Evolutionary conservation across 2,113 vertebrate species (phyloP).

Genomic region (Opisthocomus hoazin): DNA sequence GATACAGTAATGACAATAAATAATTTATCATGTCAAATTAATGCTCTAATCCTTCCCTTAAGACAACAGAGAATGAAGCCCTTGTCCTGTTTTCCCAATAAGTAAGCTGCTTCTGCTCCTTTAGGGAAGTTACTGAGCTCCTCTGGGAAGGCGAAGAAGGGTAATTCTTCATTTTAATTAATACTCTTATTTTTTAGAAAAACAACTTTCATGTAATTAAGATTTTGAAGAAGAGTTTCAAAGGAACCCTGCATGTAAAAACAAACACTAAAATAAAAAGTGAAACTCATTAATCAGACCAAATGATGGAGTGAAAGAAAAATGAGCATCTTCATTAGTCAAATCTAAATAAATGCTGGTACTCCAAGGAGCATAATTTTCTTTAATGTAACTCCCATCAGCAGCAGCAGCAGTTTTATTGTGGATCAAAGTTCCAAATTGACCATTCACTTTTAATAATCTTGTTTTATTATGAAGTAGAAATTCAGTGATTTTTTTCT

Average conservation of each 20-base stretch:
- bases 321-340: background rate
- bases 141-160: background rate
- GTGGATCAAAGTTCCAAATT: background rate
- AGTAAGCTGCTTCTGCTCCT: background rate
- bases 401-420: background rate
- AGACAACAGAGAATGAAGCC: background rate
- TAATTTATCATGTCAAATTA: background rate
- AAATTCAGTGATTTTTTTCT: background rate
- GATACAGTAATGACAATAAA: background rate
- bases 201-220: background rate
- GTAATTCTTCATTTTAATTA: background rate
- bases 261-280: background rate
- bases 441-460: background rate
- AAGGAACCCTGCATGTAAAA: background rate
- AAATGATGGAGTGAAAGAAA: background rate
- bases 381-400: background rate
- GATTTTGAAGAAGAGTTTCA: background rate
- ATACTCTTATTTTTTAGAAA: background rate
- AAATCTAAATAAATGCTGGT: background rate
- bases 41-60: background rate
- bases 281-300: background rate
- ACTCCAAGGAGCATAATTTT: background rate
- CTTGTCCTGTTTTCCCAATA: background rate
- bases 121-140: background rate
- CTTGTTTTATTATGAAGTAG: background rate